phyloP scores from a whole-genome alignment of 1,140 invertebrate species.

The Diabrotica virgifera region DNA sequence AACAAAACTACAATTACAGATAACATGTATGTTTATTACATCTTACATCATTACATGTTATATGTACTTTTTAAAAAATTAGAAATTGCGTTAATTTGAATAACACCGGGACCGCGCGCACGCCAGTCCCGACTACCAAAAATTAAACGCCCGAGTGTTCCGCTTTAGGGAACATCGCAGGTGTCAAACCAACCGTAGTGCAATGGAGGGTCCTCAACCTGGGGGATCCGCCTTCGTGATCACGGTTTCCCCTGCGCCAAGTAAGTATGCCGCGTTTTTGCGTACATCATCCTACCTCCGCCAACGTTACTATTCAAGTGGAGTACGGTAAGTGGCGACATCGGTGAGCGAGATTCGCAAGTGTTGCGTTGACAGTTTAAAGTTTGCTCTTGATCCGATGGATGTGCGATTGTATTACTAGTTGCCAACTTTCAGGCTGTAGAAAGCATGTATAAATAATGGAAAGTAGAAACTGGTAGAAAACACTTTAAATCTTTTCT shows the following conservation, averaged over 20 bases:
- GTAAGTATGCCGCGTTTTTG: slow-evolving; percentile 4
- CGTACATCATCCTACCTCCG: neutral
- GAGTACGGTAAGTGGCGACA: neutral
- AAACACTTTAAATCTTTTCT: too few relatives aligned
- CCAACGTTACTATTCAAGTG: neutral
- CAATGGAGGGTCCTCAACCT: slow-evolving; percentile 17
- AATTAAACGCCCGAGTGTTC: slow-evolving; percentile 17
- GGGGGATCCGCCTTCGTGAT: slow-evolving; percentile 19
- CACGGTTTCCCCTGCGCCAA: slow-evolving; percentile 17
- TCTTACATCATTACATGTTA: too few relatives aligned
- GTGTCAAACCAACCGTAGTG: slow-evolving; percentile 9
- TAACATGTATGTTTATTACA: too few relatives aligned
- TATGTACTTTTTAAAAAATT: neutral
- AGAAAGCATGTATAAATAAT: too few relatives aligned
- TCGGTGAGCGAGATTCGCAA: neutral
- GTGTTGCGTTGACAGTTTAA: too few relatives aligned
- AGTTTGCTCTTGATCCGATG: too few relatives aligned
- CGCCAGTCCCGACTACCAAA: slow-evolving; percentile 19
- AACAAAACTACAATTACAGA: too few relatives aligned
- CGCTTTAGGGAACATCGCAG: slow-evolving; percentile 19
- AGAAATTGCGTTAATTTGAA: neutral
- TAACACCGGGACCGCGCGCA: slow-evolving; percentile 16
- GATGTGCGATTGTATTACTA: too few relatives aligned
- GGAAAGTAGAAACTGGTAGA: too few relatives aligned
- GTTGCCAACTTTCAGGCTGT: too few relatives aligned